Percentiles rank a stretch among this genome's conserved stretches.
Conservation (phyloP, 2,797 vertebrate species). For the Ciconia nigra region DNA sequence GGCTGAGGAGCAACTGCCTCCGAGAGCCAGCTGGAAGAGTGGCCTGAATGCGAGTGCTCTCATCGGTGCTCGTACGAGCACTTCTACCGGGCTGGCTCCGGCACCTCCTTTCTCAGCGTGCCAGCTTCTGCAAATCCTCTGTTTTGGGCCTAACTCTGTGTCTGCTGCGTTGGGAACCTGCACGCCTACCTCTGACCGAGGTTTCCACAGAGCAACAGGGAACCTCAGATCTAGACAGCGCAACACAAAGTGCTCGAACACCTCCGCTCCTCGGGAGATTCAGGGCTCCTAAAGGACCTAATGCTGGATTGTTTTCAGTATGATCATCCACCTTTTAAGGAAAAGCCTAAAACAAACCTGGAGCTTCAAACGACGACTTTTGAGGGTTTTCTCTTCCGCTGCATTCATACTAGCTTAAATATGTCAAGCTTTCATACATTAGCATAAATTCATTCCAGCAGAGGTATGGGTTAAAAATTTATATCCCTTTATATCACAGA, state of each 20-base stretch:
- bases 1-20: background rate
- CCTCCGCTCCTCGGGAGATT: background rate
- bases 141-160: background rate
- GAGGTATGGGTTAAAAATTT: background rate
- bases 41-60: rapidly evolving
- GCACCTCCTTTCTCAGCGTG: background rate
- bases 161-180: background rate
- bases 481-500: background rate
- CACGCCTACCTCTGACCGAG: rapidly evolving
- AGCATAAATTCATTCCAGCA: background rate
- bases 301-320: background rate
- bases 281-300: background rate
- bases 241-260: no score
- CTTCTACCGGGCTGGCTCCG: rapidly evolving
- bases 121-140: background rate
- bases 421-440: background rate
- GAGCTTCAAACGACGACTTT: rapidly evolving
- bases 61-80: rapidly evolving
- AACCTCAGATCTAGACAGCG: background rate
- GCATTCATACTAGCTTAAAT: background rate
- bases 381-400: background rate
- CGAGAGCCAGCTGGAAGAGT: background rate
- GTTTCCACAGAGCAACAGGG: background rate
- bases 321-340: background rate
- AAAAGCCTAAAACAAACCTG: background rate